Percentiles rank a stretch among this genome's conserved stretches.
Conservation (phyloP, 1,140 invertebrate species). For the Drosophila subobscura region DNA sequence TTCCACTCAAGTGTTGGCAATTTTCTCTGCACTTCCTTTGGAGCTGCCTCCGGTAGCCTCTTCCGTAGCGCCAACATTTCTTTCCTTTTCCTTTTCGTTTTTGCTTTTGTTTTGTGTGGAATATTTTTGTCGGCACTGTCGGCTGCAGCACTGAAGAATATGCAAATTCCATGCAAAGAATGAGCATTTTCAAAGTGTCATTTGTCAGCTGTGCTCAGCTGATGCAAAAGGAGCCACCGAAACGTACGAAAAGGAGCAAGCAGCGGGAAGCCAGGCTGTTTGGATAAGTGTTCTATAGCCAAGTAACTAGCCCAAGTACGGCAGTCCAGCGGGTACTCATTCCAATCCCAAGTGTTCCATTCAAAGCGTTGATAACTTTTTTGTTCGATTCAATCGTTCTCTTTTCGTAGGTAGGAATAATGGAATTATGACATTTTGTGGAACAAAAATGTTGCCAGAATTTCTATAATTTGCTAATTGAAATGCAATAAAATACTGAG, state of each 20-base stretch:
- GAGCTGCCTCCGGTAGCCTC: constrained; percentile 47
- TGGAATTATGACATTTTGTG: not conserved
- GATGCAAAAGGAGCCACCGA: constrained; percentile 2
- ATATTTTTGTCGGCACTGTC: constrained; percentile 6
- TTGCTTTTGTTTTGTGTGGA: constrained; percentile 7
- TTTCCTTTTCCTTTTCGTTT: constrained; percentile 24
- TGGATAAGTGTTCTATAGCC: no score
- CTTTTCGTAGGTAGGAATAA: constrained; percentile 1
- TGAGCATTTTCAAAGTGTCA: constrained; percentile 46
- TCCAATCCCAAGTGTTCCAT: no score
- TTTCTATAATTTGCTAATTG: not conserved
- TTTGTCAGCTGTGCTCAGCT: constrained; percentile 20
- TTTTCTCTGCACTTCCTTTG: constrained; percentile 47
- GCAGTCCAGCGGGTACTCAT: no score
- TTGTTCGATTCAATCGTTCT: not conserved
- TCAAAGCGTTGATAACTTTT: no score
- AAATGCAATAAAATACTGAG: no score
- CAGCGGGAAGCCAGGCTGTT: no score
- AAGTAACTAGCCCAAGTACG: no score
- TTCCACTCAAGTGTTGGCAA: constrained; percentile 71
- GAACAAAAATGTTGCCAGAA: not conserved
- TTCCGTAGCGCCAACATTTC: constrained; percentile 54
- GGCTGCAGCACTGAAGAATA: constrained; percentile 26
- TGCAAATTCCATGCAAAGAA: constrained; percentile 57
- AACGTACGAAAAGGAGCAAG: no score